phyloP scores from a whole-genome alignment of 1,140 invertebrate species.

The Aculops lycopersici region DNA sequence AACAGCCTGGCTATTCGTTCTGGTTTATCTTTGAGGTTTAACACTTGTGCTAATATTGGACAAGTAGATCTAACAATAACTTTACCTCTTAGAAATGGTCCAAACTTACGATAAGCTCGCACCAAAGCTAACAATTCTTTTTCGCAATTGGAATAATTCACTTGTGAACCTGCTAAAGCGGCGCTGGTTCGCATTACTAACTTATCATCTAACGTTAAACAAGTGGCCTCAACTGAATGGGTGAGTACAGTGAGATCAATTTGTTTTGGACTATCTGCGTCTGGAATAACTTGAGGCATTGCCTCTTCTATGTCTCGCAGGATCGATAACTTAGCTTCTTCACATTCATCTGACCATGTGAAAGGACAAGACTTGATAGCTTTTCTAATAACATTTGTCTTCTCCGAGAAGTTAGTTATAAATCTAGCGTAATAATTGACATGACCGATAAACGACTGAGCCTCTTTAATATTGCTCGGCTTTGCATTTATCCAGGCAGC shows the following conservation, averaged over 20 bases:
- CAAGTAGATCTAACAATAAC: background rate
- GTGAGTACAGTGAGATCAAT: background rate
- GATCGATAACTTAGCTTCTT: background rate
- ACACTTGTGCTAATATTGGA: background rate
- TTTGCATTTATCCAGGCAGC: background rate
- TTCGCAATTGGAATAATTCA: background rate
- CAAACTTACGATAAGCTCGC: background rate
- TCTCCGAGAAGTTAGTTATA: constrained; percentile 12
- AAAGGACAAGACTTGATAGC: constrained; percentile 8
- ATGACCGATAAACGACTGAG: constrained; percentile 8
- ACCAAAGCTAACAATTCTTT: no score
- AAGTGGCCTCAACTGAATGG: background rate
- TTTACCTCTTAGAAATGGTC: background rate
- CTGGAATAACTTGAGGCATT: background rate
- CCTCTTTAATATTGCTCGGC: constrained; percentile 5
- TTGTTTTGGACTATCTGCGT: background rate
- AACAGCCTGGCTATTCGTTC: background rate
- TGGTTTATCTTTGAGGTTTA: background rate
- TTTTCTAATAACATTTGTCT: constrained; percentile 13
- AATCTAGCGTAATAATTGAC: constrained; percentile 9
- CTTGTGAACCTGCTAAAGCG: background rate
- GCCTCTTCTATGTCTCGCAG: background rate
- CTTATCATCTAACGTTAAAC: background rate
- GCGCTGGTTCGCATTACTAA: background rate
- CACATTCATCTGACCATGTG: constrained; percentile 3